Evolutionary conservation across 2,888 invertebrate genomes (phyloP).

Genomic region (Thecophora atra): DNA sequence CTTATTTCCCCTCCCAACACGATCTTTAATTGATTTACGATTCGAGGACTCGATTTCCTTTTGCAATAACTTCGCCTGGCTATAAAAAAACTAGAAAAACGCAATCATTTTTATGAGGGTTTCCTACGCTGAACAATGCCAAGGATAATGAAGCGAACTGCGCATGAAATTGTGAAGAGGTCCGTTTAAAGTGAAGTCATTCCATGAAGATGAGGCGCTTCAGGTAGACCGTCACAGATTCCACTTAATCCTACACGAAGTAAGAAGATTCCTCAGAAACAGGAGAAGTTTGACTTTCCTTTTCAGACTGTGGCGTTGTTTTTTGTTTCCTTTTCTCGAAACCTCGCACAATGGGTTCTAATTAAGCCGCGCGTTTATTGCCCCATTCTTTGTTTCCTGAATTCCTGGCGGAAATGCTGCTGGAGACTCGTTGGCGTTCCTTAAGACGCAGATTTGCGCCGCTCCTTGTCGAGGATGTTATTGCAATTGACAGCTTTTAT

Average conservation of each 20-base stretch:
- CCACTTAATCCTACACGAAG: too few species aligned
- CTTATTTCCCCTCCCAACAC: background rate
- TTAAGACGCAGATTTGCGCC: too few species aligned
- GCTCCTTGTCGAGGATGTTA: too few species aligned
- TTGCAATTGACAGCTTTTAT: too few species aligned
- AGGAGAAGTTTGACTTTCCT: too few species aligned
- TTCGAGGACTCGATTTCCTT: conserved; percentile 52
- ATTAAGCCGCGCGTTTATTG: conserved; percentile 1
- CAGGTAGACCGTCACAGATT: too few species aligned
- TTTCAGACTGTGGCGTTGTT: too few species aligned
- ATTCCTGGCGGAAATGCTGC: too few species aligned
- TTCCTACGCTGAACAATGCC: background rate
- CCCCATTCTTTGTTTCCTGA: background rate
- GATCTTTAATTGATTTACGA: conserved; percentile 12
- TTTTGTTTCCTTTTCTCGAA: background rate
- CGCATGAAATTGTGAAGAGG: conserved; percentile 5
- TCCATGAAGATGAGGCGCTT: too few species aligned
- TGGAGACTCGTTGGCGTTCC: background rate
- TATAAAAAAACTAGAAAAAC: conserved; percentile 48
- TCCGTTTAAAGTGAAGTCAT: too few species aligned
- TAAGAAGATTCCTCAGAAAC: too few species aligned
- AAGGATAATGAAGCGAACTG: conserved; percentile 26
- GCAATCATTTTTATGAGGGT: conserved; percentile 21
- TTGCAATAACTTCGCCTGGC: conserved; percentile 55
- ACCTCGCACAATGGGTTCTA: conserved; percentile 12